These are phyloP conservation scores for Gallirallus australis DNA, from an alignment of 2,797 vertebrate genomes.

Conservation along the genomic window DNA sequence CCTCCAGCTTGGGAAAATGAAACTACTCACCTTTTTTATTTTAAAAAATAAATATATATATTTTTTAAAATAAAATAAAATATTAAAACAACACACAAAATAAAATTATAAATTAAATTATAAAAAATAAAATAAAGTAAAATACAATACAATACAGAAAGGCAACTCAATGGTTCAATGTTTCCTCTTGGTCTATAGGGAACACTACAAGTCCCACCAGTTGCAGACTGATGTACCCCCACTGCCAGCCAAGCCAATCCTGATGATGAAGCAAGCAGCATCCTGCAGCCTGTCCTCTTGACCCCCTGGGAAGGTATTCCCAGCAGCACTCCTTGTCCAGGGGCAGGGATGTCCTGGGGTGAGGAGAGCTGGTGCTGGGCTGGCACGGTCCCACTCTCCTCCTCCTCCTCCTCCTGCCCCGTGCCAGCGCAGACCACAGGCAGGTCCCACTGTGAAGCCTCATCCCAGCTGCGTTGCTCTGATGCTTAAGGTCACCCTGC, in stretches of 20 bases:
- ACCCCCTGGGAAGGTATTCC: background rate
- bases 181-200: background rate
- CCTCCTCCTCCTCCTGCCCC: background rate
- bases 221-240: no score
- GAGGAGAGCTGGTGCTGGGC: no score
- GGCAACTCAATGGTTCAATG: background rate
- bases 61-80: no score
- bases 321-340: no score
- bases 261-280: rapidly evolving
- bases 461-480: rapidly evolving
- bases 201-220: rapidly evolving
- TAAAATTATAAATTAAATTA: no score
- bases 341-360: background rate
- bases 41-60: no score
- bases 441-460: background rate
- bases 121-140: no score
- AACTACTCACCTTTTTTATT: background rate
- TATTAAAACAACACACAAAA: no score
- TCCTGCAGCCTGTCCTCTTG: background rate
- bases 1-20: background rate
- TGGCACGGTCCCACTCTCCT: rapidly evolving
- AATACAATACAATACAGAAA: background rate
- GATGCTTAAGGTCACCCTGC: background rate
- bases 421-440: no score
- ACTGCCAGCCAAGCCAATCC: background rate